Base-by-base conservation (phyloP, 2,888 invertebrate species). In the Tetramorium bicarinatum region DNA sequence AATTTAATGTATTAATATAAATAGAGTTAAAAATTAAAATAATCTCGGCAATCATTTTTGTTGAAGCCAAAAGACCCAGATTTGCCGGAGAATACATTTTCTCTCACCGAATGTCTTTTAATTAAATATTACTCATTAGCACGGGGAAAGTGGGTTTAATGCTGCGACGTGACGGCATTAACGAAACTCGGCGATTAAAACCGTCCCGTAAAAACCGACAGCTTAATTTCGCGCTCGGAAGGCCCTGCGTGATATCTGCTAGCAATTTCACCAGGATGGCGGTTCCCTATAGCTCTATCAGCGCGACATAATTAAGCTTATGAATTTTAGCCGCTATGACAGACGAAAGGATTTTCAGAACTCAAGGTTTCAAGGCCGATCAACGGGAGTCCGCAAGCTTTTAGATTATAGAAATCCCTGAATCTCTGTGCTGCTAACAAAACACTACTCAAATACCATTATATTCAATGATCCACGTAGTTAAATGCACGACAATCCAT, bases 81-180 rank as follows among this genome's bases (percentile, higher is more conserved):
- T 71, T 71, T 47, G 9, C 2, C 11, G 4, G 15, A 44, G 54
- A 54, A n/a, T 77, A 67, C 18, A 67, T 54, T 44, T 18, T 71
- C 34, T 71, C 44, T 34, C 71, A 34, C n/a, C 56, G 38, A 44
- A 71, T 47, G 47, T 47, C 13, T 59, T 79, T 79, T 79, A 79
- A 79, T 79, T 79, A 79, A 71, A 79, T 79, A 79, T 79, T 79
- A 79, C 59, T 79, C 79, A 59, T 79, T 79, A 59, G 56, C 59
- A 9, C 79, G 18, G 21, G 47, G 34, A 79, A 79, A 71, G 47
- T 79, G 79, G 47, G 34, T 59, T 71, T 79, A 79, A 79, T 79
- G 79, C n/a, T 38, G 79, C 79, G 71, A 79, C 79, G 71, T 79
- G 79, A 79, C 59, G 71, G 59, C 79, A 79, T 79, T 79, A 79